Evolutionary conservation across 2,113 vertebrate genomes (phyloP), one percentile per base, ranked within the genome.

Genomic region (Rhea americana): DNA sequence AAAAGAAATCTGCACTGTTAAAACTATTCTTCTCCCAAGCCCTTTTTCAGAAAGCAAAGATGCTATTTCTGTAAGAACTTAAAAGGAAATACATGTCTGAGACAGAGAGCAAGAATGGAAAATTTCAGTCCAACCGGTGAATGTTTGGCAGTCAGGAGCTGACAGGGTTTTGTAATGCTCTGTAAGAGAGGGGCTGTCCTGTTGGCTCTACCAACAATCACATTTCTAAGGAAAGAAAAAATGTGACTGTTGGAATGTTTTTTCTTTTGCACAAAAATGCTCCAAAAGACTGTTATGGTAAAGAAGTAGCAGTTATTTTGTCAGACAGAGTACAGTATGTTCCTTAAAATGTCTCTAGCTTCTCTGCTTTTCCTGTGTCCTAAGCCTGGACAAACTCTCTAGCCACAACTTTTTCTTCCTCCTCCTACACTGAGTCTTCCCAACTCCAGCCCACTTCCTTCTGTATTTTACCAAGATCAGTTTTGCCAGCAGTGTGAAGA

Each of bases 41-140:
- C 53, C 22, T 55, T 82, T 92, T 93, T 93, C 81, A 82, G 66
- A 87, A 87, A 76, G 84, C 84, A 85, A 82, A n/a, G 74, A 92
- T 94, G 86, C 83, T 96, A 89, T 93, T 95, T 95, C 95, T 95
- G 83, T 92, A 87, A 87, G 78, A 87, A 91, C 74, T 92, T 77
- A 66, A 96, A 95, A 95, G 96, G 92, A 95, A 96, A 85, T 96
- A 84, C 62, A 93, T 89, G 93, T 95, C 95, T 96, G 91, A 96
- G 86, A 91, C 2, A 0, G 71, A 85, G 83, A 87, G 91, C 71
- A 93, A 91, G 91, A 92, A 87, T 74, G 94, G 95, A 96, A 96
- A 92, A 71, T 77, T 96, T 93, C 75, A 93, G 82, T 89, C 76
- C 84, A 92, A 96, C 87, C 1, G 50, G 95, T 96, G 89, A 92